Evolutionary conservation across 2,888 invertebrate genomes (phyloP).

Genomic region (Unio delphinus): DNA sequence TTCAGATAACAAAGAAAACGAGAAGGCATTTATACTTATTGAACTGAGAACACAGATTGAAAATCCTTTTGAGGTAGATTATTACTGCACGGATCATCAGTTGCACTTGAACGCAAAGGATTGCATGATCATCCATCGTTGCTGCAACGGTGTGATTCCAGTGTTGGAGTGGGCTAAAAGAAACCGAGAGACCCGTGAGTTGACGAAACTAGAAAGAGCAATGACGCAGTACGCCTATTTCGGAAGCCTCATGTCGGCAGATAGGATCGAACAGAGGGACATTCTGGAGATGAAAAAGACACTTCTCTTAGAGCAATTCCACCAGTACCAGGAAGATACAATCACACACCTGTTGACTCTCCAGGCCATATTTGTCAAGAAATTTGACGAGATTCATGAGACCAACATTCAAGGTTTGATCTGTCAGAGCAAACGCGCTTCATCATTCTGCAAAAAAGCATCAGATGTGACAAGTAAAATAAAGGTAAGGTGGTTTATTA

Average conservation of each 20-base stretch:
- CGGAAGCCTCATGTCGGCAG: conserved; percentile 26
- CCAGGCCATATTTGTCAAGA: conserved; percentile 26
- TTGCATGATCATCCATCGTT: no score
- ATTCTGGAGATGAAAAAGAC: conserved; percentile 21
- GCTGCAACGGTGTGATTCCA: conserved; percentile 24
- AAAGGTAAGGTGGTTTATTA: no score
- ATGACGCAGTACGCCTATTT: background rate
- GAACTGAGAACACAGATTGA: no score
- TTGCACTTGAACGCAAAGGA: no score
- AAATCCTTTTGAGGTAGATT: no score
- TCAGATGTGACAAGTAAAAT: background rate
- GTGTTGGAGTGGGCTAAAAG: conserved; percentile 32
- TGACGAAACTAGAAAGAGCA: background rate
- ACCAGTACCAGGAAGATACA: conserved; percentile 29
- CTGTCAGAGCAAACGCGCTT: conserved; percentile 28
- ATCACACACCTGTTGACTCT: conserved; percentile 27
- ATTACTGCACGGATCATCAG: no score
- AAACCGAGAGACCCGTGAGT: background rate
- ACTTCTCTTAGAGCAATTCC: conserved; percentile 21
- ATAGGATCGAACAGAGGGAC: conserved; percentile 17
- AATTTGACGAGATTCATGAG: conserved; percentile 24
- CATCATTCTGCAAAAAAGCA: conserved; percentile 22
- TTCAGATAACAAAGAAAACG: no score
- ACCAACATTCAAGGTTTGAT: conserved; percentile 20
- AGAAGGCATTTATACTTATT: no score